A percentile compares a stretch with the other conserved stretches of the same genome.
phyloP scores from a whole-genome alignment of 2,888 invertebrate genomes.

The Molorchus minor region DNA sequence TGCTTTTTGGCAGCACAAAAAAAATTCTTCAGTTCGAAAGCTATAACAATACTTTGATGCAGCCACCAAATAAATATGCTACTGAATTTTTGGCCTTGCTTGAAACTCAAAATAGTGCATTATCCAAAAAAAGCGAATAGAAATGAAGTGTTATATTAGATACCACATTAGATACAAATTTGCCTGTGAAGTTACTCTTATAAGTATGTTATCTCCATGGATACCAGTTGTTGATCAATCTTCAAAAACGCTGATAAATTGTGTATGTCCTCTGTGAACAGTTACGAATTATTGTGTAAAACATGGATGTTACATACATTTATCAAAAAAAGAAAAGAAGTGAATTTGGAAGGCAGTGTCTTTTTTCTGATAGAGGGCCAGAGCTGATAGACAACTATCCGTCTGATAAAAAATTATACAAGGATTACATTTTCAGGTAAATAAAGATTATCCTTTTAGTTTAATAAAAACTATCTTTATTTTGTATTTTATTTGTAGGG shows the following conservation, averaged over 20 bases:
- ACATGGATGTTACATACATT: constrained; percentile 65
- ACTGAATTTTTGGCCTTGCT: constrained; percentile 23
- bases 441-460: background rate
- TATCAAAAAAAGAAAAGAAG: constrained; percentile 77
- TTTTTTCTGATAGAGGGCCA: constrained; percentile 75
- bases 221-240: constrained; percentile 35
- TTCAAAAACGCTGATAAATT: constrained; percentile 3
- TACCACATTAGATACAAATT: too few relatives aligned
- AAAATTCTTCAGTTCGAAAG: constrained; percentile 30
- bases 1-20: constrained; percentile 4
- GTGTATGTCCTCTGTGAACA: constrained; percentile 31
- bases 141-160: too few relatives aligned
- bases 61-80: constrained; percentile 20
- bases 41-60: constrained; percentile 27
- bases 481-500: constrained; percentile 62
- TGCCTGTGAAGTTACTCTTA: background rate
- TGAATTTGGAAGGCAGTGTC: constrained; percentile 75
- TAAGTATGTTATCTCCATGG: constrained; percentile 1
- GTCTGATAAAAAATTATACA: constrained; percentile 64
- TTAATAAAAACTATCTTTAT: constrained; percentile 32
- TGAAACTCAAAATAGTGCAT: constrained; percentile 5
- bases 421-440: constrained; percentile 45
- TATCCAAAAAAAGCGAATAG: too few relatives aligned
- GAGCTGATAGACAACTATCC: constrained; percentile 72
- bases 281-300: constrained; percentile 33